phyloP scores from a whole-genome alignment of 2,888 invertebrate genomes.

The Erynnis tages region DNA sequence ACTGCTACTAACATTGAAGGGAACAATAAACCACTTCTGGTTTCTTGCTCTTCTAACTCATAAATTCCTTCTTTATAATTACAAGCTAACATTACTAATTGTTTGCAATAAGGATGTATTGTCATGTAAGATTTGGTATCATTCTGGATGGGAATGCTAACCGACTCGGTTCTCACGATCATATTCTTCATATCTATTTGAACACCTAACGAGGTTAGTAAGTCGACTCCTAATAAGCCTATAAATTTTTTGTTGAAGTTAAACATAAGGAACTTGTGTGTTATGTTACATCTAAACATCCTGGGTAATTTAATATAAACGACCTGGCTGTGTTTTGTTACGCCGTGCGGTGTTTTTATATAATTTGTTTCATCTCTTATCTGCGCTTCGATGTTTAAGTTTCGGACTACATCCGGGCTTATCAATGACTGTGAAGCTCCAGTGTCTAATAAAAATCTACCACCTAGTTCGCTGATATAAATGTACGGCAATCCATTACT shows the following conservation, averaged over 20 bases:
- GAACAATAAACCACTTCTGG: conserved; percentile 6
- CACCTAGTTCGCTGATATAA: conserved; percentile 26
- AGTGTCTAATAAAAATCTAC: conserved; percentile 28
- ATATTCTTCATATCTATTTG: conserved; percentile 40
- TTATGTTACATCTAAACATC: conserved; percentile 34
- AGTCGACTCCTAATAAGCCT: conserved; percentile 39
- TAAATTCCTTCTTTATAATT: conserved; percentile 34
- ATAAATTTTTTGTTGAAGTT: conserved; percentile 38
- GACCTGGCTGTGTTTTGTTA: conserved; percentile 40
- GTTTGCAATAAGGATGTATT: conserved; percentile 31
- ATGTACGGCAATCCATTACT: conserved; percentile 23
- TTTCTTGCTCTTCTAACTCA: conserved; percentile 22
- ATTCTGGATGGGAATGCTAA: conserved; percentile 32
- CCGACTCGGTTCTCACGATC: conserved; percentile 28
- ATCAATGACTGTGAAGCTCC: conserved; percentile 29
- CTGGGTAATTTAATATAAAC: conserved; percentile 29
- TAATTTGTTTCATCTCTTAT: conserved; percentile 46
- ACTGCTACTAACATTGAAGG: conserved; percentile 1
- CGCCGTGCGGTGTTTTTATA: conserved; percentile 53
- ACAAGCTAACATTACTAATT: conserved; percentile 33
- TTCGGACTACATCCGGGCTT: conserved; percentile 25
- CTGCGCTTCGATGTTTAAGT: conserved; percentile 6
- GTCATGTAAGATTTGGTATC: conserved; percentile 31
- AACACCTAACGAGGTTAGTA: conserved; percentile 27
- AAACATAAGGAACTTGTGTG: conserved; percentile 39